Evolutionary conservation across 2,888 invertebrate species (phyloP), one percentile per base, ranked within the genome.

Genomic region (Buathra laborator): DNA sequence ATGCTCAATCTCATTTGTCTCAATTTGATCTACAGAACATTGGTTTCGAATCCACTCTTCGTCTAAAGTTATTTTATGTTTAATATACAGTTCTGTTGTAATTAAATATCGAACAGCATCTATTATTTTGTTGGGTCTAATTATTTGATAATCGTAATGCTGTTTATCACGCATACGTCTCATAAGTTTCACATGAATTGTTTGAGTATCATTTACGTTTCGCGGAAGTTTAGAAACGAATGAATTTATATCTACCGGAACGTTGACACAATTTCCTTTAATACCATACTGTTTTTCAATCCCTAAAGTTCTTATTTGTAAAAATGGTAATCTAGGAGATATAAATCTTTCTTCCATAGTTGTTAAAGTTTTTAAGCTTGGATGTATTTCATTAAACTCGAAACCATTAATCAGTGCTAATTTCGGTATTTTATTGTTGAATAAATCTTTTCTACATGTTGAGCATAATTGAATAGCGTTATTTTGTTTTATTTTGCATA

Each of bases 161-260:
- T 80, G 56, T 76, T 81, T 84, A 59, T 86, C 74, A 48, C 48
- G 44, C 75, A 83, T 79, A 66, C 80, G 81, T 66, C 76, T 68
- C 53, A 74, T 72, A 7, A 87, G 48, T 70, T 81, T 66, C 10
- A 87, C 80, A 67, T 82, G 79, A 12, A 87, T 80, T 24, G 75
- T 83, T 43, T 77, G 62, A 51, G 75, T 76, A 62, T 87, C 84
- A 62, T 87, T 68, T 59, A 81, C 32, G 48, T 72, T 56, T 59
- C 83, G 70, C n/a, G 85, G 83, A 72, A 85, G 77, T 46, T 62
- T 70, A 12, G 78, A 74, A 10, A 87, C 79, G 70, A 83, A 80
- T 62, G 86, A 71, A 74, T 88, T 76, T n/a, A 88, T 64, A 48
- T 84, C 62, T 0, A 88, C 78, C 43, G 87, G 86, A 12, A 88